Evolutionary conservation across 1,140 invertebrate genomes (phyloP), one percentile per base, ranked within the genome.

Genomic region (Drosophila nebulosa): DNA sequence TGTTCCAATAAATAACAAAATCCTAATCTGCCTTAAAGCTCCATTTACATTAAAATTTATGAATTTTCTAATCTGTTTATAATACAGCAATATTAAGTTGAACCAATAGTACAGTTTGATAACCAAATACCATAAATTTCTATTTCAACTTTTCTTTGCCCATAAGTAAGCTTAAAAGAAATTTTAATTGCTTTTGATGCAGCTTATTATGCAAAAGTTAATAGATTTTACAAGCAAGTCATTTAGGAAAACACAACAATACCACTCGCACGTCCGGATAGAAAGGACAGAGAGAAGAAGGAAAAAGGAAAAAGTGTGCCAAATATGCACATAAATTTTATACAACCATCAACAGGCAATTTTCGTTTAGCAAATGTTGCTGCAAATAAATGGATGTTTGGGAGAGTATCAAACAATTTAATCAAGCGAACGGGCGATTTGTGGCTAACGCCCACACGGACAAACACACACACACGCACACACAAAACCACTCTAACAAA

Each of bases 381-480:
- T 27, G 22, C 21, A 55, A 42, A 57, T 57, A 30, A 30, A 46
- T 39, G 50, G 51, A 14, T 32, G 36, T 52, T 46, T 46, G 39
- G 4, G 46, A 65, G 63, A 67, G 64, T 60, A 80, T 78, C 61
- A 64, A 81, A 75, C 67, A 78, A 88, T 86, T 86, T 86, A 88
- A 81, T 86, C 78, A 88, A 86, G 64, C 72, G 32, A 68, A 59
- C 78, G 71, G 59, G 36, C 73, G 61, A 81, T 85, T 86, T 86
- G 81, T 64, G 83, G 74, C 64, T 69, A 75, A 74, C 65, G 53
- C 73, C 69, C 61, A 69, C 60, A 64, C 55, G 50, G 39, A 58
- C 57, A 24, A 7, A 58, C 18, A 22, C 36, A 64, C 55, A 55
- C 50, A 58, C 57, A 24, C 10, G 53, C 18, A 22, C 36, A 42